phyloP scores from a whole-genome alignment of 2,797 vertebrate species.

The Spondyliosoma cantharus region DNA sequence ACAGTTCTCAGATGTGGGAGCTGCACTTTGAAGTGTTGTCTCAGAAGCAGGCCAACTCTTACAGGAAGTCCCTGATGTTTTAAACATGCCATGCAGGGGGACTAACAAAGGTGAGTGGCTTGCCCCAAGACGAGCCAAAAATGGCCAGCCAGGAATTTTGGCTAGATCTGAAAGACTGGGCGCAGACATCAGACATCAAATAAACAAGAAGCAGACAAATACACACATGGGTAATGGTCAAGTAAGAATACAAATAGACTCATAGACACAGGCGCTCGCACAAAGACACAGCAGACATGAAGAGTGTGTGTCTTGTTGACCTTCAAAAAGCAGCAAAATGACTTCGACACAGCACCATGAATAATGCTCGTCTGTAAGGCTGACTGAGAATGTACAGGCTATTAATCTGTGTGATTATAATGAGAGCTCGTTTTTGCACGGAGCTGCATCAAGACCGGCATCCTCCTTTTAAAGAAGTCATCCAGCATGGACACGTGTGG shows the following conservation, averaged over 20 bases:
- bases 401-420: slow-evolving; percentile 4
- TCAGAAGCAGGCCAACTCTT: slow-evolving; percentile 88
- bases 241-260: slow-evolving; percentile 7
- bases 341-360: slow-evolving; percentile 28
- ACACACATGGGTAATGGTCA: slow-evolving; percentile 48
- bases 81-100: slow-evolving; percentile 82
- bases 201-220: slow-evolving; percentile 67
- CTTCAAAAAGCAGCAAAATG: slow-evolving; percentile 19
- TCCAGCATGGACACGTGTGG: slow-evolving; percentile 28
- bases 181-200: slow-evolving; percentile 64
- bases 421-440: slow-evolving; percentile 22
- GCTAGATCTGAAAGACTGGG: slow-evolving; percentile 47
- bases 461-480: slow-evolving; percentile 64
- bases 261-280: background rate
- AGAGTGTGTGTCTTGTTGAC: slow-evolving; percentile 3
- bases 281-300: background rate
- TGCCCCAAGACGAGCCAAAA: slow-evolving; percentile 71
- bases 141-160: slow-evolving; percentile 77
- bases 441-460: slow-evolving; percentile 45
- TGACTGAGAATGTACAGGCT: background rate
- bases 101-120: slow-evolving; percentile 86
- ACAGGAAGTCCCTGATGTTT: slow-evolving; percentile 89
- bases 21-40: slow-evolving; percentile 95
- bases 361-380: slow-evolving; percentile 22
- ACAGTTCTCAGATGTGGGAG: slow-evolving; percentile 93